Conservation (phyloP, 2,888 invertebrate species). For the Amphipoea lucens region DNA sequence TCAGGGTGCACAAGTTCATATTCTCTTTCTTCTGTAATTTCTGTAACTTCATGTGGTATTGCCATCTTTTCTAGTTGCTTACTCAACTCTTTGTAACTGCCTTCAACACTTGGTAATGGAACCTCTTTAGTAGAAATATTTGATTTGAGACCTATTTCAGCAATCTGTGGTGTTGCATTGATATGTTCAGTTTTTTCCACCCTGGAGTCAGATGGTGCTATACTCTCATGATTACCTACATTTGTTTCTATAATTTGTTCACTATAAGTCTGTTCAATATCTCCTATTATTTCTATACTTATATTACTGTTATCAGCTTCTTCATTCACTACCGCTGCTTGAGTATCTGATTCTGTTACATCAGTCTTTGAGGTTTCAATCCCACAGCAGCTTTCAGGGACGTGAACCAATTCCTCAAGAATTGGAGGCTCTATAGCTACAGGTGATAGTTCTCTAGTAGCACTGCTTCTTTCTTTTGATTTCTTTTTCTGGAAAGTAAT, state of each 20-base stretch:
- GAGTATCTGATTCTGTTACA: constrained; percentile 18
- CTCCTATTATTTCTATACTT: constrained; percentile 37
- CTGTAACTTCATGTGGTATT: constrained; percentile 54
- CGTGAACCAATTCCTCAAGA: constrained; percentile 43
- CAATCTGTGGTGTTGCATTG: constrained; percentile 1
- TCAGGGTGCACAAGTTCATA: constrained; percentile 57
- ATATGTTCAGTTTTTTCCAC: constrained; percentile 27
- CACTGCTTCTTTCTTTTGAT: constrained; percentile 69
- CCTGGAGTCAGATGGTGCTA: constrained; percentile 5
- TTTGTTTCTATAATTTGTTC: constrained; percentile 32
- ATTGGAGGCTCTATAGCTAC: constrained; percentile 23
- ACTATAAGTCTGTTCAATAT: constrained; percentile 19
- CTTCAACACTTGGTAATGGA: constrained; percentile 23
- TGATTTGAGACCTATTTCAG: not conserved
- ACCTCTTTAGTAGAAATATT: constrained; percentile 6
- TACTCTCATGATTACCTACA: constrained; percentile 7
- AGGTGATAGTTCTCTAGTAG: constrained; percentile 31
- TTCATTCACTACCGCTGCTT: constrained; percentile 13
- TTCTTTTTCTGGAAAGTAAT: constrained; percentile 81
- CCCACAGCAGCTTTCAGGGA: constrained; percentile 15
- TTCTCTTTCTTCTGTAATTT: constrained; percentile 62
- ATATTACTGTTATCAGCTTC: constrained; percentile 27
- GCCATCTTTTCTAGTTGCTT: constrained; percentile 67
- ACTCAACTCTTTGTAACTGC: constrained; percentile 69
- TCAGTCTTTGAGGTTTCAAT: constrained; percentile 29